Conservation (phyloP, 2,797 vertebrate genomes). For the Onychomys arenicola region DNA sequence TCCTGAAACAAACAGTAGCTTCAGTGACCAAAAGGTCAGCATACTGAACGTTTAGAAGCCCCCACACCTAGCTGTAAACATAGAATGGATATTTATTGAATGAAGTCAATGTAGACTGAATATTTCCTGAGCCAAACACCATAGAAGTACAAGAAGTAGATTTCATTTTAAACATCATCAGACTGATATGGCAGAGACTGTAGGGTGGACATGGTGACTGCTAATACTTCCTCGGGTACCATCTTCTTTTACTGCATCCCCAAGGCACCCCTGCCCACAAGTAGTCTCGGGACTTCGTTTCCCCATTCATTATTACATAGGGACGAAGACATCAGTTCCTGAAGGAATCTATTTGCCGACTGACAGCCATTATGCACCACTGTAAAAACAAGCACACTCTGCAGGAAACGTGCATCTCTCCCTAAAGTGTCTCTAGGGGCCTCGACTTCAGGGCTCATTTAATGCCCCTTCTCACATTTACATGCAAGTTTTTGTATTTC, state of each 20-base stretch:
- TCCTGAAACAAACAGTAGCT: background rate
- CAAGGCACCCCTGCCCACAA: background rate
- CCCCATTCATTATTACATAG: slow-evolving; percentile 4
- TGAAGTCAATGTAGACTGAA: background rate
- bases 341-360: background rate
- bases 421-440: background rate
- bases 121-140: slow-evolving; percentile 29
- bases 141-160: background rate
- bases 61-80: background rate
- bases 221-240: background rate
- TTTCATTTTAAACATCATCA: background rate
- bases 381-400: background rate
- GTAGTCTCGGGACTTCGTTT: background rate
- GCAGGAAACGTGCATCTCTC: background rate
- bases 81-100: background rate
- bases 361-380: background rate
- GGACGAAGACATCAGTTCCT: background rate
- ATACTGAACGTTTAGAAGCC: background rate
- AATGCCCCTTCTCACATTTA: slow-evolving; percentile 64
- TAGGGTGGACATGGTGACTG: background rate
- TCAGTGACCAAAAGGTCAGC: background rate
- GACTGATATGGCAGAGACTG: background rate
- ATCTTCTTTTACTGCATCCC: background rate
- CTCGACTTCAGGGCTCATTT: slow-evolving; percentile 47
- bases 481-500: slow-evolving; percentile 66